Conservation (phyloP, 2,113 vertebrate genomes). For the Delphinus delphis region DNA sequence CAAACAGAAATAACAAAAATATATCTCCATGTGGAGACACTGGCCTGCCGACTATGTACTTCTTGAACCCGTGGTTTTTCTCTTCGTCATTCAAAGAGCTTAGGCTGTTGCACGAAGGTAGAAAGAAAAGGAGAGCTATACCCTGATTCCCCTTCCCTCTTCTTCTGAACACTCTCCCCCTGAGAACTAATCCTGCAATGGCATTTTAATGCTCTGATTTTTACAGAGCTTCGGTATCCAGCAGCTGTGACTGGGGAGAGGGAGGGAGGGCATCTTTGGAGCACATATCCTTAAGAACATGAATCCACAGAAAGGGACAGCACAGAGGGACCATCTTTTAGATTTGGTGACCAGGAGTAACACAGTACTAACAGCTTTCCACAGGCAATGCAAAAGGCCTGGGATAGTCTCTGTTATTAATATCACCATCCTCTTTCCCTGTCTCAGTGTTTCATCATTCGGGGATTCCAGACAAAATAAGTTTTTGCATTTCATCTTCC, state of each 20-base stretch:
- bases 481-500: constrained; percentile 50
- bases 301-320: constrained; percentile 34
- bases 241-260: not conserved
- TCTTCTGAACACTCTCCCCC: not conserved
- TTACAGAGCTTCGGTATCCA: constrained; percentile 54
- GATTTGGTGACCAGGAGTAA: constrained; percentile 38
- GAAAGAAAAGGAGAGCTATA: not conserved
- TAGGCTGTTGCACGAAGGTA: not conserved
- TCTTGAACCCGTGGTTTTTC: not conserved
- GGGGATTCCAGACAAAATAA: constrained; percentile 45
- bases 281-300: constrained; percentile 58
- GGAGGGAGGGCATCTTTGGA: not conserved
- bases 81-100: not conserved
- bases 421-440: not conserved
- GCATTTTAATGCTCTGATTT: constrained; percentile 47
- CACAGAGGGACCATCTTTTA: not conserved
- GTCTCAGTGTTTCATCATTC: not conserved
- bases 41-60: not conserved
- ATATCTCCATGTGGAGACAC: not conserved
- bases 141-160: not conserved
- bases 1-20: not conserved
- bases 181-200: constrained; percentile 15
- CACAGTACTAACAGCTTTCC: not conserved
- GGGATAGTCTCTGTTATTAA: constrained; percentile 37
- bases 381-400: not conserved